Evolutionary conservation across 30 jellyfish, hydroid and myxozoan genomes (phyloP), one percentile per base, ranked within the genome.

Genomic region (Mastigias papua): DNA sequence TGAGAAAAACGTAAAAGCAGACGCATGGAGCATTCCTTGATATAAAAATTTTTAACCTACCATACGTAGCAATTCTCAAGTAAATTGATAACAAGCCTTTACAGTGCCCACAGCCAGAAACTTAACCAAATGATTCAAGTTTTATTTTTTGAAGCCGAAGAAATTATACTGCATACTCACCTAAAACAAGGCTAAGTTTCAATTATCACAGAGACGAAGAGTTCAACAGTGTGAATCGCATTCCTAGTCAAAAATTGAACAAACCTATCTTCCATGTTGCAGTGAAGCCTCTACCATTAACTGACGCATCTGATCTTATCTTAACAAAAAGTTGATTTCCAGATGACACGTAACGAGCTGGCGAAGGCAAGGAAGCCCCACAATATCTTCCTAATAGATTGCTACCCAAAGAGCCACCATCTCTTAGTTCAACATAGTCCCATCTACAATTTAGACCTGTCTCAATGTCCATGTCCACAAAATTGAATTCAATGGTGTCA

Each of bases 261-360:
- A 33, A 9, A 89, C 97, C 97, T 20, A 89, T 89, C 37, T 73
- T 89, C 97, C 97, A 89, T 1, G 97, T 50, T 3, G 97, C 97
- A 66, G 82, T 78, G 73, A 89, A 89, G 13, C 98, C 98, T 60
- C 89, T 73, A 16, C 93, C 93, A 71, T 82, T 77, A 2, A 58
- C 69, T 37, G 87, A 63, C 1, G 69, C 29, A 79, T 91, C 98
- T 20, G 96, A 76, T 49, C 86, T 73, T 15, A 85, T 73, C 51
- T 82, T 71, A 5, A 91, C 93, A 34, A 78, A 49, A 69, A 86
- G 78, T 49, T 91, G 96, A 72, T 78, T 78, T 31, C 96, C 93
- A 15, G 93, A 17, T 37, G 98, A 84, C 1, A 78, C 57, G 46
- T 27, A 72, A 54, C 89, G 93, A 16, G 51, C 34, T 20, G 86